Evolutionary conservation across 2,888 invertebrate genomes (phyloP), one percentile per base, ranked within the genome.

Genomic region (Thecophora atra): DNA sequence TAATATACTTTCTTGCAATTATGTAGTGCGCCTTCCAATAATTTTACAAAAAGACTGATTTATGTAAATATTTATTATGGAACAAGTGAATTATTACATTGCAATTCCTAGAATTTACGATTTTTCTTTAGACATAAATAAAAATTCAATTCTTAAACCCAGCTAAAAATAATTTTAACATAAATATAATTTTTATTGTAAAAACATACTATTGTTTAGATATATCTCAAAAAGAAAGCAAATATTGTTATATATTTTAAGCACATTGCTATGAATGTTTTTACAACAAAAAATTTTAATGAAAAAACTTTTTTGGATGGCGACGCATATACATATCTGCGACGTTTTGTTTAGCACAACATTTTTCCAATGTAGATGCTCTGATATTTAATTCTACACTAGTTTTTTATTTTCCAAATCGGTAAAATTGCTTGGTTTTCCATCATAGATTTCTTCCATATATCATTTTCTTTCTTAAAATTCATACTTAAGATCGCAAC

Each of bases 81-180:
- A 56, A 15, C 56, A 26, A 11, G 7, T 56, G 15, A 26, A 15
- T 56, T 56, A 24, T 56, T 26, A 56, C 56, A 24, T 56, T 26
- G 24, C 56, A 56, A 56, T 56, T 56, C 56, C 56, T 56, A 56
- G 26, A 56, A 56, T 26, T 56, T 54, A 24, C 19, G n/a, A 15
- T 24, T 24, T 21, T 19, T n/a, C 19, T 24, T 21, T 24, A 21
- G 13, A 56, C 17, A 56, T 56, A 56, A 15, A 56, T 26, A 26
- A 56, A 56, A 56, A 26, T 26, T 26, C 15, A 24, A 56, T 26
- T 26, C 15, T 56, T 26, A 26, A 56, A 26, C 26, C 24, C 5
- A 6, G 56, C 26, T 56, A 56, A 56, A 56, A 26, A 26, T 6
- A 21, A 26, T 56, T 56, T 24, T 21, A 24, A 56, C 37, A 37